Percentiles rank a stretch among this genome's conserved stretches.
phyloP scores from a whole-genome alignment of 2,113 vertebrate species.

The Brevimyrus niger region DNA sequence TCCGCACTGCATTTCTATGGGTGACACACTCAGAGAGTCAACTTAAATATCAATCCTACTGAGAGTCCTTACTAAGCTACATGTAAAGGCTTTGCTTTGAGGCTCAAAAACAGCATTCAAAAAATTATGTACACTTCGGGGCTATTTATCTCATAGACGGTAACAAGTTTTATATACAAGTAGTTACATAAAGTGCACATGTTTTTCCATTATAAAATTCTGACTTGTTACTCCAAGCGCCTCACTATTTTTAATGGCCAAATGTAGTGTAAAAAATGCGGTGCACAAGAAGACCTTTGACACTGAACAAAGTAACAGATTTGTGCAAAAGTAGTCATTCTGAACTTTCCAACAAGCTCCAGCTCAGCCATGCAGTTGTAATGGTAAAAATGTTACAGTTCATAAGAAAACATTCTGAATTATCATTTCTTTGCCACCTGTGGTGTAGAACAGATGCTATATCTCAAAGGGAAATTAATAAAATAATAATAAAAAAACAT shows the following conservation, averaged over 20 bases:
- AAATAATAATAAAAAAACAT: neutral
- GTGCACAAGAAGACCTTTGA: neutral
- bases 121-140: neutral
- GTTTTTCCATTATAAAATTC: neutral
- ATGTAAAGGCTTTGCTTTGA: neutral
- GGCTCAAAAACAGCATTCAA: neutral
- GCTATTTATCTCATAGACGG: neutral
- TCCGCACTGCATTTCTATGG: constrained; percentile 70
- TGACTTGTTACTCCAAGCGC: neutral
- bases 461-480: neutral
- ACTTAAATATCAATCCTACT: neutral
- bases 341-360: neutral
- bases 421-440: neutral
- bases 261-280: neutral
- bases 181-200: neutral
- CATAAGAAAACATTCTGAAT: neutral
- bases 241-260: neutral
- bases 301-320: neutral
- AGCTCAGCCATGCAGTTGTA: neutral
- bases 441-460: neutral
- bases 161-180: neutral
- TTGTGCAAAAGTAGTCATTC: neutral
- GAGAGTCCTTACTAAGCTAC: neutral
- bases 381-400: neutral
- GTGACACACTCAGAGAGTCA: neutral